Evolutionary conservation across 2,888 invertebrate genomes (phyloP).

Genomic region (Morinoia aosen): DNA sequence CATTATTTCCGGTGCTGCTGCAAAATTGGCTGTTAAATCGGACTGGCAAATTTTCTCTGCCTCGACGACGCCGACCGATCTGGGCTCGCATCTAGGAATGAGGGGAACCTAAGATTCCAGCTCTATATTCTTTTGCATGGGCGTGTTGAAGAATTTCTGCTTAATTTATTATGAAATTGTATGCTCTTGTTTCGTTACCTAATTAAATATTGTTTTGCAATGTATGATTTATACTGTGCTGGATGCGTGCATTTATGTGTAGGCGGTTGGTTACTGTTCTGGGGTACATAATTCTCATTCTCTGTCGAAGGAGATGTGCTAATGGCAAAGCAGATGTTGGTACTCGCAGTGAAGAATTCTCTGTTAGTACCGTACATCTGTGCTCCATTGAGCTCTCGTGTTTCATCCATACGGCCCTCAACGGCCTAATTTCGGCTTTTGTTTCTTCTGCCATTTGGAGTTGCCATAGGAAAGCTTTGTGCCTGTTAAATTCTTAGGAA

Average conservation of each 20-base stretch:
- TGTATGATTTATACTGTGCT: neutral
- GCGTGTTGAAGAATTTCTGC: neutral
- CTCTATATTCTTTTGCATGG: neutral
- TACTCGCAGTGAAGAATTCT: neutral
- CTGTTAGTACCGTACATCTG: neutral
- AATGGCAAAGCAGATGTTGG: neutral
- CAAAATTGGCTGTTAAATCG: constrained; percentile 1
- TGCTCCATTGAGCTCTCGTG: neutral
- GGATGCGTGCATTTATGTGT: neutral
- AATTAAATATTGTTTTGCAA: neutral
- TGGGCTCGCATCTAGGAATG: neutral
- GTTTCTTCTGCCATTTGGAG: neutral
- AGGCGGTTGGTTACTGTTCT: too few species aligned
- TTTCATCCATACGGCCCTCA: neutral
- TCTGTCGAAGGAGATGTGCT: neutral
- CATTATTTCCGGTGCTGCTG: constrained; percentile 22
- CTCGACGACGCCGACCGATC: neutral
- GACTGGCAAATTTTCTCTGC: neutral
- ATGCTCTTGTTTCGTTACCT: neutral
- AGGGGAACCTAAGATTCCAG: neutral
- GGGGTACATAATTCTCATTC: neutral
- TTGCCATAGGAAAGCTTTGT: neutral
- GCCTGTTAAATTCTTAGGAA: neutral
- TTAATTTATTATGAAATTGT: neutral
- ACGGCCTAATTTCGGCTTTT: neutral